Conservation (phyloP, 2,888 invertebrate genomes). For the Deilephila porcellus region DNA sequence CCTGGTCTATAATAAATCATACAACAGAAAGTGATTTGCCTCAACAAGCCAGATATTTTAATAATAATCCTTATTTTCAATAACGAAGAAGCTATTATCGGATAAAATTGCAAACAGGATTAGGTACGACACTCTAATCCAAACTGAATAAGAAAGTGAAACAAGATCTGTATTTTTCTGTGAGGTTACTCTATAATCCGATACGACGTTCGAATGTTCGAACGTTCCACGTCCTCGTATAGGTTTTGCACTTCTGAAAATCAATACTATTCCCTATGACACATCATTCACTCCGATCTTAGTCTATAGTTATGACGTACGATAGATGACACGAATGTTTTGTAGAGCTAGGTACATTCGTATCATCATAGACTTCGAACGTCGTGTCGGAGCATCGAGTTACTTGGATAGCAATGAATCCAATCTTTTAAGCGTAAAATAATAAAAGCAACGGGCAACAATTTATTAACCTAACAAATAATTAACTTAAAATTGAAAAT, state of each 20-base stretch:
- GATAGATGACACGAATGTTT: too few relatives aligned
- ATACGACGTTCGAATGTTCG: too few relatives aligned
- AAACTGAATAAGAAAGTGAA: slow-evolving; percentile 38
- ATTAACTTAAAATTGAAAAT: background rate
- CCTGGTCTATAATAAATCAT: background rate
- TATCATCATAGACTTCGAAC: too few relatives aligned
- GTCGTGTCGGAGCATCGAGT: too few relatives aligned
- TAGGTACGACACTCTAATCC: slow-evolving; percentile 33
- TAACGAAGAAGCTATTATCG: slow-evolving; percentile 1
- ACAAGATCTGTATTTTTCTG: slow-evolving; percentile 39
- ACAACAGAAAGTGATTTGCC: background rate
- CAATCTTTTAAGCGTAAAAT: slow-evolving; percentile 35
- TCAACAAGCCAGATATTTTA: background rate
- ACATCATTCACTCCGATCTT: too few relatives aligned
- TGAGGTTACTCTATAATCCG: too few relatives aligned
- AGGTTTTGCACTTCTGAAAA: too few relatives aligned
- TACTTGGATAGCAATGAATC: slow-evolving; percentile 37
- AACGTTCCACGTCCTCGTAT: too few relatives aligned
- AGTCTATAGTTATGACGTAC: too few relatives aligned
- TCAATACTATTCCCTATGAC: too few relatives aligned
- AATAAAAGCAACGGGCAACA: slow-evolving; percentile 37
- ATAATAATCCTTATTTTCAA: background rate
- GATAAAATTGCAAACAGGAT: slow-evolving; percentile 31
- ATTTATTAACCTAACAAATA: slow-evolving; percentile 27
- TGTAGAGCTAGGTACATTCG: too few relatives aligned